A percentile compares a stretch with the other conserved stretches of the same genome.
Conservation (phyloP, 1,140 invertebrate genomes). For the Diploscapter pachys region DNA sequence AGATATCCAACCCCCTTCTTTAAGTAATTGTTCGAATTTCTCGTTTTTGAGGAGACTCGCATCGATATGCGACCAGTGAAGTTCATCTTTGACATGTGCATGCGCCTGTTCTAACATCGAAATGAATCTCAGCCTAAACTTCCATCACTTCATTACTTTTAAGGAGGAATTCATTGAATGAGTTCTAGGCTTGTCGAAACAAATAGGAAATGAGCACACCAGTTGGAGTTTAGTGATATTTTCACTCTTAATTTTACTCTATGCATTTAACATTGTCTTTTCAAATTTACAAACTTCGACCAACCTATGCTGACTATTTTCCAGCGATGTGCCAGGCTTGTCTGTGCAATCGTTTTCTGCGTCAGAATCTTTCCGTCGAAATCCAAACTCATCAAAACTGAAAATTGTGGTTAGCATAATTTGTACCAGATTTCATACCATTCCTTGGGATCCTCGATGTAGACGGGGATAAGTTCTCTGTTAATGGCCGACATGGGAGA, state of each 20-base stretch:
- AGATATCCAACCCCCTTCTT: conserved; percentile 47
- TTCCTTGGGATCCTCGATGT: conserved; percentile 49
- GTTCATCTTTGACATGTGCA: conserved; percentile 81
- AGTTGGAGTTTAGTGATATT: no score
- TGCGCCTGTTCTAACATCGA: conserved; percentile 91
- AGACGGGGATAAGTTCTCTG: conserved; percentile 39
- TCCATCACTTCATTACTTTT: conserved; percentile 9
- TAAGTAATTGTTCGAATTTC: conserved; percentile 82
- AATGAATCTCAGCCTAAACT: conserved; percentile 77
- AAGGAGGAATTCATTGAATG: neutral
- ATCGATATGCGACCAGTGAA: conserved; percentile 84
- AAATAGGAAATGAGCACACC: no score
- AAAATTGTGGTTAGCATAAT: conserved; percentile 5
- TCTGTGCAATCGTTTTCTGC: no score
- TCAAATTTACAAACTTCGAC: no score
- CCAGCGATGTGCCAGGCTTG: no score
- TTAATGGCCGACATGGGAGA: conserved; percentile 48
- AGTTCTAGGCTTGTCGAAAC: no score
- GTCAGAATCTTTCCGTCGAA: conserved; percentile 64
- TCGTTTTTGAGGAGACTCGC: conserved; percentile 77
- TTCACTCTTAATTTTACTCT: no score
- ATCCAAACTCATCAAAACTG: conserved; percentile 95
- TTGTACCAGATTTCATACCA: conserved; percentile 24
- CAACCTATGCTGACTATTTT: no score
- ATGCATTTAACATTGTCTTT: no score